Percentiles rank a stretch among this genome's conserved stretches.
phyloP scores from a whole-genome alignment of 2,888 invertebrate genomes.

The Lutraria lutraria region DNA sequence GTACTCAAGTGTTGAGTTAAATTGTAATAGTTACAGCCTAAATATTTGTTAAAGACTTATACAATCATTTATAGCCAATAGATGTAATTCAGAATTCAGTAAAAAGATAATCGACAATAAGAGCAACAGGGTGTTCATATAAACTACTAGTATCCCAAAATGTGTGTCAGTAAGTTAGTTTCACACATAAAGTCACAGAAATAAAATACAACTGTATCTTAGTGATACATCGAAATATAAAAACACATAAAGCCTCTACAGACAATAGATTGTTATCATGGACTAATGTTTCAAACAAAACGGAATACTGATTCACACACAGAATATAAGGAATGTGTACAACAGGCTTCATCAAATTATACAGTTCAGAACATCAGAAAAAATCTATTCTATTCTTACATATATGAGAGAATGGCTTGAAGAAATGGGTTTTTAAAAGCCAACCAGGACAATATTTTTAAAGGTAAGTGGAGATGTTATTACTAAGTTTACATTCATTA shows the following conservation, averaged over 20 bases:
- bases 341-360: neutral
- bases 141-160: neutral
- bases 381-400: no score
- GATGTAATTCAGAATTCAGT: no score
- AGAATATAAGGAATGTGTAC: neutral
- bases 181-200: neutral
- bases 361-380: no score
- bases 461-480: no score
- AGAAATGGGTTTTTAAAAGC: no score
- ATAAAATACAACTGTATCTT: neutral
- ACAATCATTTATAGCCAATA: no score
- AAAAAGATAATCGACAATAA: neutral
- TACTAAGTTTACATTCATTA: no score
- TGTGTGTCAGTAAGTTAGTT: neutral
- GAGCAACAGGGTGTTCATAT: neutral
- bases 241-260: neutral
- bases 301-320: neutral
- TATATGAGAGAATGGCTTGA: no score
- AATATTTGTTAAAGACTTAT: no score
- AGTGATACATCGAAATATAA: neutral
- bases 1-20: no score
- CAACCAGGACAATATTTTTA: no score
- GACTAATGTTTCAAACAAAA: slow-evolving; percentile 1
- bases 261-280: neutral
- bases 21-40: no score